phyloP scores from a whole-genome alignment of 2,888 invertebrate genomes.

The Heterodera filipjevi region DNA sequence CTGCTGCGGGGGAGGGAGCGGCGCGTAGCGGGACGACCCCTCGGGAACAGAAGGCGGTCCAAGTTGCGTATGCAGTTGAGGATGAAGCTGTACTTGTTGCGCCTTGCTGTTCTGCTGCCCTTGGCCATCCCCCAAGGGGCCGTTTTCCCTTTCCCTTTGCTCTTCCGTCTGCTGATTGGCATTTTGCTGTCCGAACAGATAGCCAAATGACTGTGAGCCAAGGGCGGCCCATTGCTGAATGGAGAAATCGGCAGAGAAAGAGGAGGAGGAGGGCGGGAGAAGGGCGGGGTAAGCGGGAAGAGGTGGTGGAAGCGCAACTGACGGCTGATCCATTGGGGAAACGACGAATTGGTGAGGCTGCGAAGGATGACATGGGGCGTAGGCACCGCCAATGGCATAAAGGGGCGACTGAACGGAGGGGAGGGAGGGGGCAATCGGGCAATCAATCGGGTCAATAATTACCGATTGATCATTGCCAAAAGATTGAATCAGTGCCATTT shows the following conservation, averaged over 20 bases:
- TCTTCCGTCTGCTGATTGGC: background rate
- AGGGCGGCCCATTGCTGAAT: background rate
- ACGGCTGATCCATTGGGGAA: background rate
- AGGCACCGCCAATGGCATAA: background rate
- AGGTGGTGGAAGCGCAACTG: background rate
- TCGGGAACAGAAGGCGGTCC: background rate
- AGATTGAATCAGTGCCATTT: slow-evolving; percentile 12
- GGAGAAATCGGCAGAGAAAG: background rate
- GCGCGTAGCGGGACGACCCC: background rate
- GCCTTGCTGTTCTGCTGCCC: background rate
- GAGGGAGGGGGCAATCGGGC: background rate
- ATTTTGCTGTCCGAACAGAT: slow-evolving; percentile 3
- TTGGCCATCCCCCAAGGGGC: background rate
- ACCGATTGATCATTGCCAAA: background rate
- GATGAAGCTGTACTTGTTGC: background rate
- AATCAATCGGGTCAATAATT: background rate
- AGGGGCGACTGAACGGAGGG: background rate
- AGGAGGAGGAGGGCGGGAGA: background rate
- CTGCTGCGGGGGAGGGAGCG: background rate
- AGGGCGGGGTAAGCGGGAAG: background rate
- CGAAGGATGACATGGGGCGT: background rate
- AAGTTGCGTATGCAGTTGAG: background rate
- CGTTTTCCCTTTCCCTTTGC: background rate
- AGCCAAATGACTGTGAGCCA: background rate
- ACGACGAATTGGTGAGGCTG: background rate